Percentiles rank a stretch among this genome's conserved stretches.
Evolutionary conservation across 2,888 invertebrate genomes (phyloP).

Genomic region (Xylophagus ater): DNA sequence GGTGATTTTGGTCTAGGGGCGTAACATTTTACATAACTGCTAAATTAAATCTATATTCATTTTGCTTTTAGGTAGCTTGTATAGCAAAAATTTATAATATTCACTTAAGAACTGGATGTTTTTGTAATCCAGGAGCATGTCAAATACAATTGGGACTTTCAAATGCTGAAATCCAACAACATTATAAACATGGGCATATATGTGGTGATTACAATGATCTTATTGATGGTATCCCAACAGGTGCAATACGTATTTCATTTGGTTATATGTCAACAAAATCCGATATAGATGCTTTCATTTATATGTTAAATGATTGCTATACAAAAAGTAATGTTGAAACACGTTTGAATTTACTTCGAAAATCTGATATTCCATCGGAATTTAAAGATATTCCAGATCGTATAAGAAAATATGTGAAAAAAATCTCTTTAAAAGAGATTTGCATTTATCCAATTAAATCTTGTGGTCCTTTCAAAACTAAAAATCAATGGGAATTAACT

Average conservation of each 20-base stretch:
- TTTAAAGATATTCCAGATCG: constrained; percentile 25
- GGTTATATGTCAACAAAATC: constrained; percentile 74
- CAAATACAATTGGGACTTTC: constrained; percentile 63
- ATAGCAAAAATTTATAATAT: constrained; percentile 80
- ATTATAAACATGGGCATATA: constrained; percentile 77
- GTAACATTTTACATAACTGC: too few relatives aligned
- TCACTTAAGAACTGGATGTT: constrained; percentile 84
- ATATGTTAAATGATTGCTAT: constrained; percentile 69
- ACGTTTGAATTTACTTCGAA: constrained; percentile 22
- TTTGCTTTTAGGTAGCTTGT: constrained; percentile 61
- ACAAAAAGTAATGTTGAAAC: constrained; percentile 31
- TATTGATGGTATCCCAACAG: constrained; percentile 78
- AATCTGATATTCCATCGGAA: constrained; percentile 23
- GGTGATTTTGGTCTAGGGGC: too few relatives aligned
- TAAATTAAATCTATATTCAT: constrained; percentile 8
- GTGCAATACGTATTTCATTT: constrained; percentile 83
- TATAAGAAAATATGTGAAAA: constrained; percentile 18
- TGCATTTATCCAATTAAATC: constrained; percentile 86
- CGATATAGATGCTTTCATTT: constrained; percentile 60
- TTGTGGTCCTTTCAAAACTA: constrained; percentile 66
- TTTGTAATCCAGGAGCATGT: constrained; percentile 94
- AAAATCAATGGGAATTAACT: constrained; percentile 58
- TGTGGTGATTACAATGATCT: constrained; percentile 85
- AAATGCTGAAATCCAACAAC: constrained; percentile 57
- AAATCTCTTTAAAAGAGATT: constrained; percentile 39